These are phyloP conservation scores for Xestia rhomboidea DNA, from an alignment of 2,888 invertebrate genomes.

Conservation along the genomic window DNA sequence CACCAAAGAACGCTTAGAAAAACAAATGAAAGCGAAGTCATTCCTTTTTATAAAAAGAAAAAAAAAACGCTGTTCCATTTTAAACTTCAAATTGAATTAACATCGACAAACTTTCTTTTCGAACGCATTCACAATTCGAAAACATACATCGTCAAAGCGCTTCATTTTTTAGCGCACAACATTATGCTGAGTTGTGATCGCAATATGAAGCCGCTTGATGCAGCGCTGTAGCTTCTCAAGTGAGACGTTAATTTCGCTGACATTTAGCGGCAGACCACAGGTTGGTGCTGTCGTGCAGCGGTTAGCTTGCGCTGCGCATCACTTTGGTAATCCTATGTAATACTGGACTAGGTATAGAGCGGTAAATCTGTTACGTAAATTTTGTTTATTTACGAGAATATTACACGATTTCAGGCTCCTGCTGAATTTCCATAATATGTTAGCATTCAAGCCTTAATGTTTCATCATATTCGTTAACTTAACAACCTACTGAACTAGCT, in stretches of 20 bases:
- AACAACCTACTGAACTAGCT: too few relatives aligned
- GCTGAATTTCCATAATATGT: neutral
- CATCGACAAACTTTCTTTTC: slow-evolving; percentile 51
- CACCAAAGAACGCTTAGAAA: neutral
- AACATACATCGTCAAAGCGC: slow-evolving; percentile 31
- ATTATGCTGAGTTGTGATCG: slow-evolving; percentile 41
- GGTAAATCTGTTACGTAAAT: slow-evolving; percentile 12
- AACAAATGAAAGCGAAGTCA: neutral
- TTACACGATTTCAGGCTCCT: neutral
- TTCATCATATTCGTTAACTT: neutral
- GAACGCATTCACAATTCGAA: slow-evolving; percentile 32
- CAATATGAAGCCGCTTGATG: slow-evolving; percentile 58
- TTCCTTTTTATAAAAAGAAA: neutral
- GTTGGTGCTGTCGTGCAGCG: slow-evolving; percentile 59
- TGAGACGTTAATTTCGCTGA: slow-evolving; percentile 71
- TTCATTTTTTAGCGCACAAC: slow-evolving; percentile 23
- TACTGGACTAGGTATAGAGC: slow-evolving; percentile 13
- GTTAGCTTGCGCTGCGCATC: slow-evolving; percentile 55
- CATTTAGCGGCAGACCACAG: slow-evolving; percentile 68
- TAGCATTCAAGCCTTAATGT: too few relatives aligned
- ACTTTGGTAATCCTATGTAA: slow-evolving; percentile 52
- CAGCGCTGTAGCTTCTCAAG: slow-evolving; percentile 58
- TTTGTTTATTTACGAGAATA: slow-evolving; percentile 15
- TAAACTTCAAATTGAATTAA: slow-evolving; percentile 48
- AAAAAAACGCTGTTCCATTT: neutral